phyloP scores from a whole-genome alignment of 2,888 invertebrate genomes.

The Athalia circularis region DNA sequence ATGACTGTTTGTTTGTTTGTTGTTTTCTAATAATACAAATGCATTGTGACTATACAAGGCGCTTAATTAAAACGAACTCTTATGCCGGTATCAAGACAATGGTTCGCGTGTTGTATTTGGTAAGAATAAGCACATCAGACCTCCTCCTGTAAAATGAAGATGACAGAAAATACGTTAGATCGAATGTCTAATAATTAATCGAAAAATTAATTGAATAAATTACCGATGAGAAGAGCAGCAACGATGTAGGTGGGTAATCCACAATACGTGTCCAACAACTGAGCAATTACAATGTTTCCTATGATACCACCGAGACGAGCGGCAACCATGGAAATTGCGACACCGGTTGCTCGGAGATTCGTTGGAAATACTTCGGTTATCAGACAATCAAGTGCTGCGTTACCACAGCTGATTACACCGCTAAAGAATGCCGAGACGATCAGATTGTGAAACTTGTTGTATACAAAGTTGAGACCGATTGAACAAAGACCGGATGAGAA shows the following conservation, averaged over 20 bases:
- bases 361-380: slow-evolving; percentile 96
- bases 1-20: not conserved
- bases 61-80: slow-evolving; percentile 44
- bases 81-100: slow-evolving; percentile 74
- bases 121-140: slow-evolving; percentile 89
- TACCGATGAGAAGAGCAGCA: slow-evolving; percentile 85
- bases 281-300: slow-evolving; percentile 92
- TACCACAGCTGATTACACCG: slow-evolving; percentile 91
- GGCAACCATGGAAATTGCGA: slow-evolving; percentile 93
- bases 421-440: slow-evolving; percentile 90
- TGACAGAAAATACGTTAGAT: not conserved
- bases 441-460: slow-evolving; percentile 88
- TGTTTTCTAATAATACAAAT: slow-evolving; percentile 16
- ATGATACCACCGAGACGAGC: slow-evolving; percentile 93
- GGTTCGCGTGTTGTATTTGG: slow-evolving; percentile 93
- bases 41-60: slow-evolving; percentile 32
- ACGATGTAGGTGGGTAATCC: slow-evolving; percentile 95
- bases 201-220: slow-evolving; percentile 35
- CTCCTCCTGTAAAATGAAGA: slow-evolving; percentile 79
- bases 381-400: slow-evolving; percentile 93
- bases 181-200: not conserved
- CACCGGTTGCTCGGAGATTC: slow-evolving; percentile 91
- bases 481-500: slow-evolving; percentile 90
- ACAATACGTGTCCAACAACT: slow-evolving; percentile 90
- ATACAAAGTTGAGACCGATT: slow-evolving; percentile 89